Base-by-base conservation (phyloP, 2,113 vertebrate species). In the Pavo muticus region DNA sequence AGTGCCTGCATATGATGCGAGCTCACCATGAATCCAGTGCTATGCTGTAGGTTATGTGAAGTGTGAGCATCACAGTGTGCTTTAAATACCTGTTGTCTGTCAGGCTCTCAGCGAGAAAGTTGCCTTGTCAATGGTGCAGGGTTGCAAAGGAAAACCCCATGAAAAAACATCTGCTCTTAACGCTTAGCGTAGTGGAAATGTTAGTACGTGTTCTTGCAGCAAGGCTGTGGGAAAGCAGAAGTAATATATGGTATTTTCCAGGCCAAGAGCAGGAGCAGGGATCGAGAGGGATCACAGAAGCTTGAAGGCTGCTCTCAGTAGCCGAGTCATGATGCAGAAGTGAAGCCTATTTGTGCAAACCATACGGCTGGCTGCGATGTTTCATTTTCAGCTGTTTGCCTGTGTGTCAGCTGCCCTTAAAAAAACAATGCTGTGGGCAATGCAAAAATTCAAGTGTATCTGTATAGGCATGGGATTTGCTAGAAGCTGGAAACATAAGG, bases 171-270 rank as follows among this genome's bases (percentile, higher is more conserved):
- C 67, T 44, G 72, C 52, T 81, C 21, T 56, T 45, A 3, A 11
- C 4, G 15, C 7, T 30, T 3, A 39, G 5, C 0, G 0, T 4
- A 9, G 39, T 29, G 21, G 47, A 56, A 47, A 32, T 4, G 44
- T 59, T n/a, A 4, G 0, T 23, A 5, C 2, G 11, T 14, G 27
- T 56, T 42, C 72, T 50, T 59, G 30, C 24, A 32, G 32, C 4
- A 72, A 52, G 72, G 25, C 52, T 45, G 52, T 35, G 64, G 69
- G 47, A 68, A 52, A 57, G 8, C 3, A 42, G 42, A 3, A 10
- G 4, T 47, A 2, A 35, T 6, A 20, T 9, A 3, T 2, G 35
- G 35, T 8, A 4, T 47, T 69, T 73, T 1, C 9, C 56, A 64
- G 82, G 44, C 67, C 73, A 54, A 16, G 5, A 32, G 56, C 70